Evolutionary conservation across 1,140 invertebrate species (phyloP), one percentile per base, ranked within the genome.

Genomic region (Sinonovacula constricta): DNA sequence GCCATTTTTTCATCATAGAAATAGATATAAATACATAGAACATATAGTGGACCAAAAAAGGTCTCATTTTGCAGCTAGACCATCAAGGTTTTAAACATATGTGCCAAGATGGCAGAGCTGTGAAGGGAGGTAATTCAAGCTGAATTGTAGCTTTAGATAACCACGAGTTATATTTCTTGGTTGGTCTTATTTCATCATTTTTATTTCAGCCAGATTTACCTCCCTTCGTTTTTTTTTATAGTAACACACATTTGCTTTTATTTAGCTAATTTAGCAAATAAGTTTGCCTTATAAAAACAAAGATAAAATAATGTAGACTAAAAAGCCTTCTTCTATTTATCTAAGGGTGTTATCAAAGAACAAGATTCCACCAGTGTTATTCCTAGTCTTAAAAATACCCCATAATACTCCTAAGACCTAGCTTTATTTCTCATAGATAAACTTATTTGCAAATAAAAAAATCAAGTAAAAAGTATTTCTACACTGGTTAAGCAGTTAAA

Each of bases 51-150:
- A n/a, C n/a, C n/a, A n/a, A n/a, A n/a, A n/a, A n/a, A n/a, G n/a
- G n/a, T n/a, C n/a, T n/a, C n/a, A n/a, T n/a, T n/a, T n/a, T n/a
- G n/a, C n/a, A n/a, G n/a, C n/a, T n/a, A n/a, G n/a, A n/a, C n/a
- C n/a, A n/a, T n/a, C 28, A 68, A 45, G 66, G 49, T 56, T 65
- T 68, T 68, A 68, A 68, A 68, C 66, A 68, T 68, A 68, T 68
- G 66, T 68, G 5, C 66, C 66, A 68, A 56, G 66, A 53, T 33
- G 12, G 3, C 66, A 54, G 26, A 54, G 53, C n/a, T 54, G 26
- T 54, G n/a, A 24, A 4, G n/a, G 26, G n/a, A 54, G 26, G 4
- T 54, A 54, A 54, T 4, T 54, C 53, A 54, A 54, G n/a, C n/a
- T n/a, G n/a, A n/a, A n/a, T n/a, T n/a, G n/a, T n/a, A n/a, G n/a